Conservation (phyloP, 2,113 vertebrate species). For the Lanius collurio region DNA sequence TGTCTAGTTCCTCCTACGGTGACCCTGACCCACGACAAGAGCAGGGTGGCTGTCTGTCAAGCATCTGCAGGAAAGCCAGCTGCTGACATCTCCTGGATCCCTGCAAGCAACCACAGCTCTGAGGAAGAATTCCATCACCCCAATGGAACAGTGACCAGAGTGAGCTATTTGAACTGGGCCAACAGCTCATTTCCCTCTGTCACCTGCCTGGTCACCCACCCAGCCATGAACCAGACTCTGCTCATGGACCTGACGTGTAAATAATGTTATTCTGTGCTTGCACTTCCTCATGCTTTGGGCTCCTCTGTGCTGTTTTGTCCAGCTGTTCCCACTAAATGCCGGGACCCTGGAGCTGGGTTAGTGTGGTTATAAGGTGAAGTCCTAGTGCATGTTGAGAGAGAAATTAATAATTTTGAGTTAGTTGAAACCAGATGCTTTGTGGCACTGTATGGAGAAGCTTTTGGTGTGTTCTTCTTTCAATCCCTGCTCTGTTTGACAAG, state of each 20-base stretch:
- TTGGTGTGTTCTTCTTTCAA: not conserved
- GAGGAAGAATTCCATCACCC: not conserved
- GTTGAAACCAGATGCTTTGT: not conserved
- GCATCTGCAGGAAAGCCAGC: constrained; percentile 58
- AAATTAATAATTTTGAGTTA: not conserved
- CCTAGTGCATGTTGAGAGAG: not conserved
- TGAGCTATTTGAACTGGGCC: not conserved
- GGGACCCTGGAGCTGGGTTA: not conserved
- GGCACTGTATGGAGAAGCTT: not conserved
- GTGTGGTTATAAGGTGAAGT: not conserved
- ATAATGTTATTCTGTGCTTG: not conserved
- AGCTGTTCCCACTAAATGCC: not conserved
- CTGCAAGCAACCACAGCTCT: not conserved
- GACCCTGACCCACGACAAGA: not conserved
- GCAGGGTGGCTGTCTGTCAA: not conserved
- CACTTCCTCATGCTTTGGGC: not conserved
- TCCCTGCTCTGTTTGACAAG: not conserved
- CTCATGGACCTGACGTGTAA: not conserved
- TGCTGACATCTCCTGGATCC: constrained; percentile 64
- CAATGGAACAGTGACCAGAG: constrained; percentile 39
- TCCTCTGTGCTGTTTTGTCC: not conserved
- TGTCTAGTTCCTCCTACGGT: constrained; percentile 41
- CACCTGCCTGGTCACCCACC: constrained; percentile 55
- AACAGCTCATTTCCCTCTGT: not conserved
- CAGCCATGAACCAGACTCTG: constrained; percentile 16